These are phyloP conservation scores for Alligator sinensis DNA, from an alignment of 2,113 vertebrate species.

Conservation along the genomic window DNA sequence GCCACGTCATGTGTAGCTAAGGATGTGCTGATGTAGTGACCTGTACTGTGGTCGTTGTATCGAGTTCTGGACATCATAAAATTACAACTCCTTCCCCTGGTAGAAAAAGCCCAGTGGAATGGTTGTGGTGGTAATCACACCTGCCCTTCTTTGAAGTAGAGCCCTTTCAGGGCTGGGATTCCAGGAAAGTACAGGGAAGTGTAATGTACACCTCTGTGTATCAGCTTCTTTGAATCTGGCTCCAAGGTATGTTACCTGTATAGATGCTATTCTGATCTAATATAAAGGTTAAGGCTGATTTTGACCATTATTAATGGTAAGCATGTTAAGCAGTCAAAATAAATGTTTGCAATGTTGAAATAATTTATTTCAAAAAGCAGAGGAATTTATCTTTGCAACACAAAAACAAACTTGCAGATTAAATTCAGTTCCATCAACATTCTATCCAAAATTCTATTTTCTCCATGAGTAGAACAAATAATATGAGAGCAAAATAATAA, in stretches of 20 bases:
- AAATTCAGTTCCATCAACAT: not conserved
- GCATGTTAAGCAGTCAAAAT: not conserved
- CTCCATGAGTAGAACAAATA: conserved; percentile 9
- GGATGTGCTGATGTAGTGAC: not conserved
- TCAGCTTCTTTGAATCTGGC: not conserved
- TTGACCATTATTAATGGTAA: not conserved
- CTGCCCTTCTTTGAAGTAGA: not conserved
- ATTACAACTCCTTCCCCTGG: not conserved
- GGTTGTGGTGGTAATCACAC: not conserved
- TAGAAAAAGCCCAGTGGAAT: not conserved
- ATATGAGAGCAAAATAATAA: not conserved
- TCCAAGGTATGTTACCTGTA: not conserved
- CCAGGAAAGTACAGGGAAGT: not conserved
- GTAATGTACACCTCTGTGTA: not conserved
- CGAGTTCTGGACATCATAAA: not conserved
- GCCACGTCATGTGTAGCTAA: not conserved
- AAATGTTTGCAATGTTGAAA: not conserved
- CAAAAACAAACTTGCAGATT: conserved; percentile 23
- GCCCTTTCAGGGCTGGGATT: not conserved
- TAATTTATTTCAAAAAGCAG: not conserved
- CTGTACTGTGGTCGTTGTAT: not conserved
- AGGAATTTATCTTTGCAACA: not conserved
- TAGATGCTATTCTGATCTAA: not conserved
- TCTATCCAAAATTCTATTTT: conserved; percentile 36
- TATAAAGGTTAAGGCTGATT: not conserved